Evolutionary conservation across 2,888 invertebrate species (phyloP), one percentile per base, ranked within the genome.

Genomic region (Philereme vetulata): DNA sequence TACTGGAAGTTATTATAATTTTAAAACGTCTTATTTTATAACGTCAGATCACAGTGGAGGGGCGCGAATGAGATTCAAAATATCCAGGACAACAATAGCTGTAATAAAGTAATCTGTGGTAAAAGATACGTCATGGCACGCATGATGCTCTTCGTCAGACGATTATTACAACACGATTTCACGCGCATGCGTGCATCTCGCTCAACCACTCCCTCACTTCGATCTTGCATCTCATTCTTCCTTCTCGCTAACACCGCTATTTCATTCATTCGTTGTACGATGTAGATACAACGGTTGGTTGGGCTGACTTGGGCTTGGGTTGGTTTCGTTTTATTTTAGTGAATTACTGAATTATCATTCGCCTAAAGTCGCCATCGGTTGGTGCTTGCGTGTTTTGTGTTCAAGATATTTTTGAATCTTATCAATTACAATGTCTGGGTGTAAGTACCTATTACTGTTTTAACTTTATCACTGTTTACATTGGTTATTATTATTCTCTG

Each of bases 371-470:
- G 21, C 40, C 1, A 9, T 7, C 9, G 4, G 7, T 40, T 40
- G 40, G 8, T n/a, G 42, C 9, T 9, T 42, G 36, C 36, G 36
- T 8, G 36, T 36, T 54, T 49, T 34, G 38, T 52, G 21, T 21
- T 1, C 21, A 21, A 21, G 21, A 21, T 21, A 21, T 21, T 21
- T 21, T 21, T 21, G 21, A 21, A 21, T 21, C 21, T 21, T 38
- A 51, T 63, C 53, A 51, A 57, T 65, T 74, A 70, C 47, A 83
- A 62, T 86, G 85, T 83, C 85, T 74, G 82, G 84, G 66, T 82
- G 86, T 86, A 72, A 85, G 86, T 85, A 78, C 48, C 51, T 45
- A 54, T 53, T 54, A 46, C 32, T 56, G 35, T 3, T 35, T 5
- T 38, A 38, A 38, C 38, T 8, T 38, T 21, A 21, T 21, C 21